These are phyloP conservation scores for Zosterops pallidus DNA, from an alignment of 2,113 vertebrate species.

Conservation along the genomic window DNA sequence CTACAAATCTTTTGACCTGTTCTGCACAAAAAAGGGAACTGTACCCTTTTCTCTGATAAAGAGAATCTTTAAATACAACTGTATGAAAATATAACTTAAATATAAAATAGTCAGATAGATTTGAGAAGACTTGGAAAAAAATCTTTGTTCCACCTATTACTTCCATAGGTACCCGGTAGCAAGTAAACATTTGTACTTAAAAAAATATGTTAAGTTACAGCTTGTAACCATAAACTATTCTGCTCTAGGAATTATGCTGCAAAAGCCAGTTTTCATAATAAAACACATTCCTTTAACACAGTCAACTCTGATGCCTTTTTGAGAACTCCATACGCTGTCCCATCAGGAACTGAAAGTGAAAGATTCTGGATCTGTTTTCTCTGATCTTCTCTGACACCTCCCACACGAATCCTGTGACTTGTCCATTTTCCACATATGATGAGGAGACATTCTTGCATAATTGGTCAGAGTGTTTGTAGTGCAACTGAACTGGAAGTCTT, in stretches of 20 bases:
- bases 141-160: slow-evolving; percentile 75
- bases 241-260: slow-evolving; percentile 73
- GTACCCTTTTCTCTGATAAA: slow-evolving; percentile 58
- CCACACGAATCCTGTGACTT: neutral
- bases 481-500: slow-evolving; percentile 71
- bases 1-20: slow-evolving; percentile 35
- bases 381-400: slow-evolving; percentile 9
- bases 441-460: slow-evolving; percentile 75
- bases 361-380: neutral
- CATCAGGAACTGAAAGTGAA: neutral
- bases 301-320: slow-evolving; percentile 38
- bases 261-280: slow-evolving; percentile 75
- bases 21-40: slow-evolving; percentile 44
- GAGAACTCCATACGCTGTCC: slow-evolving; percentile 1
- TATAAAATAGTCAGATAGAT: slow-evolving; percentile 81
- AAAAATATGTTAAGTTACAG: slow-evolving; percentile 76
- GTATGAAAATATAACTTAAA: slow-evolving; percentile 87
- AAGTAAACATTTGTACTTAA: slow-evolving; percentile 76
- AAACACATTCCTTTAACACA: slow-evolving; percentile 62
- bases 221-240: slow-evolving; percentile 71
- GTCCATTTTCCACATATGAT: neutral
- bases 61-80: slow-evolving; percentile 80
- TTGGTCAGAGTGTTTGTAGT: slow-evolving; percentile 77
- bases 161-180: slow-evolving; percentile 71
- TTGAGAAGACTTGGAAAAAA: slow-evolving; percentile 77